Conservation (phyloP, 1,140 invertebrate genomes). For the Pogonognathellus flavescens region DNA sequence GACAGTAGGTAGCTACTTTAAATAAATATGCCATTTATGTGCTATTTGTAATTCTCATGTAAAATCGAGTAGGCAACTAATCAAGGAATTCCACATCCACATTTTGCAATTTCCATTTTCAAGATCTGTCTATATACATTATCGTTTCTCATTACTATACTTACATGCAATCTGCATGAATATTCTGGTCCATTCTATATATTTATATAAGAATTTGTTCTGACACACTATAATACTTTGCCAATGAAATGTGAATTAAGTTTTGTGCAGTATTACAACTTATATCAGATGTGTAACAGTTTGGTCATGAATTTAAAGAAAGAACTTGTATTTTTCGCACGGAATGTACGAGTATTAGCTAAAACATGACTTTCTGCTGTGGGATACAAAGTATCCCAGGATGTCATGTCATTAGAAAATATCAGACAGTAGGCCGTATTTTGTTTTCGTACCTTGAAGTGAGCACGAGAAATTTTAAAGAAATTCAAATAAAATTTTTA, state of each 20-base stretch:
- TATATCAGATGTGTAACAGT: background rate
- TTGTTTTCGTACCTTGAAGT: conserved; percentile 27
- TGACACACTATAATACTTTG: too few species aligned
- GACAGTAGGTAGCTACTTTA: background rate
- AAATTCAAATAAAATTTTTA: conserved; percentile 13
- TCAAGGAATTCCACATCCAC: background rate
- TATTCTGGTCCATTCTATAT: too few species aligned
- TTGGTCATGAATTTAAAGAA: conserved; percentile 19
- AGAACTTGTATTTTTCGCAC: background rate
- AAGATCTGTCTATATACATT: too few species aligned
- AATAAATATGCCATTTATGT: background rate
- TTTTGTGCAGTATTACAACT: too few species aligned
- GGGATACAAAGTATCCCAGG: background rate
- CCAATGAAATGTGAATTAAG: too few species aligned
- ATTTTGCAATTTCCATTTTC: background rate
- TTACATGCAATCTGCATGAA: too few species aligned
- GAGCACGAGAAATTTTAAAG: conserved; percentile 39
- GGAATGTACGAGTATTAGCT: background rate
- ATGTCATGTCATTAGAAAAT: conserved; percentile 38
- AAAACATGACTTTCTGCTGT: background rate
- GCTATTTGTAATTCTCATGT: background rate
- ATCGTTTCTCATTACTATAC: too few species aligned
- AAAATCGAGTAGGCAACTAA: background rate
- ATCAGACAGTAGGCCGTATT: conserved; percentile 21
- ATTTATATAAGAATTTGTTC: too few species aligned